These are phyloP conservation scores for Corythoichthys intestinalis DNA, from an alignment of 2,113 vertebrate species.

Conservation along the genomic window DNA sequence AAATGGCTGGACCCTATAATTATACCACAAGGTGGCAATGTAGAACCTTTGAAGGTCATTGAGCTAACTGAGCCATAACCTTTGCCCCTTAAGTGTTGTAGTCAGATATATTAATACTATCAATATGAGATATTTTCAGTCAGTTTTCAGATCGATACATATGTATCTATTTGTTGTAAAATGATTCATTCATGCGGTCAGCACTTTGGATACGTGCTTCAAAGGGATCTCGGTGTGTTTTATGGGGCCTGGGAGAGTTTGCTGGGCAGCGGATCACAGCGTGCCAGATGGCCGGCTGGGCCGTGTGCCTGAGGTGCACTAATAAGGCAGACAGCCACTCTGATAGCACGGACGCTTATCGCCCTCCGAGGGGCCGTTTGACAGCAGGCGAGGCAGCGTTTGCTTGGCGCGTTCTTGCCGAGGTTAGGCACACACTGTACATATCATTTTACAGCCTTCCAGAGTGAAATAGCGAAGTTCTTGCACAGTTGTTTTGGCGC, in stretches of 20 bases:
- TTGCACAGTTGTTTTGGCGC: conserved; percentile 7
- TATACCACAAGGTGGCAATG: conserved; percentile 64
- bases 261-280: conserved; percentile 77
- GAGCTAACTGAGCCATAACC: conserved; percentile 9
- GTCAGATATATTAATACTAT: conserved; percentile 7
- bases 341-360: conserved; percentile 89
- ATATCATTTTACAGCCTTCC: conserved; percentile 35
- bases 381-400: conserved; percentile 74
- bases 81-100: conserved; percentile 1
- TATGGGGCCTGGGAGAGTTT: conserved; percentile 78
- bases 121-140: conserved; percentile 9
- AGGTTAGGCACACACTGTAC: conserved; percentile 48
- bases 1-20: neutral
- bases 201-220: conserved; percentile 47
- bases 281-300: conserved; percentile 93
- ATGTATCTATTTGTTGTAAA: conserved; percentile 12
- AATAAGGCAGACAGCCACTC: conserved; percentile 85
- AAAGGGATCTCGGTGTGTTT: conserved; percentile 48
- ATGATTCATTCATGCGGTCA: conserved; percentile 43
- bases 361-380: conserved; percentile 83
- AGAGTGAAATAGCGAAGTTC: conserved; percentile 23
- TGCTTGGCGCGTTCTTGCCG: conserved; percentile 26
- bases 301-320: conserved; percentile 84
- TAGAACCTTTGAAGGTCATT: conserved; percentile 31
- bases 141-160: conserved; percentile 13